phyloP scores from a whole-genome alignment of 2,888 invertebrate species.

The Eupithecia tripunctaria region DNA sequence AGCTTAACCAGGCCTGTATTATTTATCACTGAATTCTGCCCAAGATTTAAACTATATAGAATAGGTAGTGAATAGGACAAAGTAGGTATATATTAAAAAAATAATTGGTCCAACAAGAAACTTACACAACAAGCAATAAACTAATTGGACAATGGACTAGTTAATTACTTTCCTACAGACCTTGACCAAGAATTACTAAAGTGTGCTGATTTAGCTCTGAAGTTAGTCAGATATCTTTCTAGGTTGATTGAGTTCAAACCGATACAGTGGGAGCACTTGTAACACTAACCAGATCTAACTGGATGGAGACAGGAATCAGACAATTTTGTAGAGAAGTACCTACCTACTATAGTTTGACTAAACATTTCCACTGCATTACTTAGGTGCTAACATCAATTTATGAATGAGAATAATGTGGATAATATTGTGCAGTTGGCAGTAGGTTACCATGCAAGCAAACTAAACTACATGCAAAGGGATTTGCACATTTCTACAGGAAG shows the following conservation, averaged over 20 bases:
- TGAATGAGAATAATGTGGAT: neutral
- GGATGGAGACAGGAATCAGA: slow-evolving; percentile 4
- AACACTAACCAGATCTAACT: slow-evolving; percentile 20
- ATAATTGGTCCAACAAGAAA: neutral
- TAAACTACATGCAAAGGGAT: slow-evolving; percentile 45
- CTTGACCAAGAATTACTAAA: neutral
- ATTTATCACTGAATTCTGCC: neutral
- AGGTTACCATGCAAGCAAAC: slow-evolving; percentile 47
- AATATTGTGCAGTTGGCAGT: slow-evolving; percentile 18
- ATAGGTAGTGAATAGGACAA: no score
- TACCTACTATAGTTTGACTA: neutral
- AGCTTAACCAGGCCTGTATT: no score
- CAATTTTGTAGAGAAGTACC: neutral
- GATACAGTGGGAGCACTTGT: neutral
- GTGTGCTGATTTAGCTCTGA: neutral
- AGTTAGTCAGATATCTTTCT: neutral
- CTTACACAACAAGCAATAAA: neutral
- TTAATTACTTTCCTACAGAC: slow-evolving; percentile 2
- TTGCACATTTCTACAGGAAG: slow-evolving; percentile 32
- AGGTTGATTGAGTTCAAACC: slow-evolving; percentile 19
- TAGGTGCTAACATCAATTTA: neutral
- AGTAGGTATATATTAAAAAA: neutral
- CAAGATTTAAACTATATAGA: neutral
- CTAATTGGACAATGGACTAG: neutral
- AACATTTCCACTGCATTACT: neutral